Evolutionary conservation across 2,888 invertebrate species (phyloP).

Genomic region (Pardosa pseudoannulata): DNA sequence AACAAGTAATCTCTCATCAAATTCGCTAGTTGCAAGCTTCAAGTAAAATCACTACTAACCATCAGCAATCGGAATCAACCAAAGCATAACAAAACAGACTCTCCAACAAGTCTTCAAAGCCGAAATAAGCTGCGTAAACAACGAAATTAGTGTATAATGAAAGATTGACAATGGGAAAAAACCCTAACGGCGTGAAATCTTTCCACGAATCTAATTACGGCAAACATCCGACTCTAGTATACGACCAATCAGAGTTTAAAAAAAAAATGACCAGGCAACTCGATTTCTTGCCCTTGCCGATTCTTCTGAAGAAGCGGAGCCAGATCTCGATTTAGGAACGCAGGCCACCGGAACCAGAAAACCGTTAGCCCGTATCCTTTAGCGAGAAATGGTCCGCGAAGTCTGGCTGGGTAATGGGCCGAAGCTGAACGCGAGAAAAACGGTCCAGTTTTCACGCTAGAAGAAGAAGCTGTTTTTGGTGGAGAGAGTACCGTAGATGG

Average conservation of each 20-base stretch:
- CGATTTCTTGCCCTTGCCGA: slow-evolving; percentile 57
- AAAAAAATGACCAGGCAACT: background rate
- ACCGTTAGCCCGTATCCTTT: slow-evolving; percentile 51
- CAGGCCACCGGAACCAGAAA: slow-evolving; percentile 43
- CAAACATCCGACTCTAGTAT: background rate
- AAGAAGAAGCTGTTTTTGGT: background rate
- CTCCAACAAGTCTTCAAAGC: too few species aligned
- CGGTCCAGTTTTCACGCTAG: slow-evolving; percentile 1
- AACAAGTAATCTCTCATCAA: too few species aligned
- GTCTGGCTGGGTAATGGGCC: slow-evolving; percentile 32
- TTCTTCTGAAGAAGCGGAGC: slow-evolving; percentile 61
- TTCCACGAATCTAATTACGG: slow-evolving; percentile 38
- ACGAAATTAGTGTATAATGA: too few species aligned
- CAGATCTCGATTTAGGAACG: slow-evolving; percentile 42
- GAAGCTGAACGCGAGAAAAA: background rate
- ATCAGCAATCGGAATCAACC: too few species aligned
- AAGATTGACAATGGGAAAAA: slow-evolving; percentile 39
- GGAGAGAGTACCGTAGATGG: background rate
- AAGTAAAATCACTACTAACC: too few species aligned
- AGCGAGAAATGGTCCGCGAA: slow-evolving; percentile 63
- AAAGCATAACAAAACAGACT: too few species aligned
- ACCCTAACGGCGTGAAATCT: slow-evolving; percentile 34
- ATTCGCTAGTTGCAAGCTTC: too few species aligned
- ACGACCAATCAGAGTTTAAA: slow-evolving; percentile 30
- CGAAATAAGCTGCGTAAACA: too few species aligned